phyloP scores from a whole-genome alignment of 1,140 invertebrate genomes.

The Pogonognathellus flavescens region DNA sequence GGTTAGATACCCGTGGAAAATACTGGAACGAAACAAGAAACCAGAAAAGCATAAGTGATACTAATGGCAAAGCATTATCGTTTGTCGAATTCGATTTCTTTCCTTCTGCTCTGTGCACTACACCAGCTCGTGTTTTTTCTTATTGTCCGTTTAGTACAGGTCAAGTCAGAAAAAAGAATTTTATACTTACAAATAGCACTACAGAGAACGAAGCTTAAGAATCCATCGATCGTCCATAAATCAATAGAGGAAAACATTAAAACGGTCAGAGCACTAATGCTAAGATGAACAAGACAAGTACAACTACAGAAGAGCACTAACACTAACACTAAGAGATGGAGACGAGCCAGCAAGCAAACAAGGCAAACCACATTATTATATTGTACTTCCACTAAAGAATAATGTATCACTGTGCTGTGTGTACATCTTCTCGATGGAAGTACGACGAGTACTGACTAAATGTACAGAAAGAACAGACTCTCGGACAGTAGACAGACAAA shows the following conservation, averaged over 20 bases:
- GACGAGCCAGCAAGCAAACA: slow-evolving; percentile 6
- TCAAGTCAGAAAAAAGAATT: too few species aligned
- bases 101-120: not conserved
- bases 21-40: not conserved
- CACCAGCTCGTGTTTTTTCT: too few species aligned
- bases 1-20: not conserved
- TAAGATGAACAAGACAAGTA: not conserved
- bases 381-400: too few species aligned
- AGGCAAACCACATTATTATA: not conserved
- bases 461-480: not conserved
- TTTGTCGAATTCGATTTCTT: not conserved
- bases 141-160: too few species aligned
- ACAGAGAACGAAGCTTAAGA: not conserved
- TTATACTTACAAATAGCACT: too few species aligned
- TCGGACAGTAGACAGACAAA: not conserved
- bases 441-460: too few species aligned
- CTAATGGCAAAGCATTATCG: not conserved
- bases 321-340: slow-evolving; percentile 25
- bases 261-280: not conserved
- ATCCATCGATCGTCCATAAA: slow-evolving; percentile 32
- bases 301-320: not conserved
- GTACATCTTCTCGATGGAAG: too few species aligned
- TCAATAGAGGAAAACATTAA: slow-evolving; percentile 23
- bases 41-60: not conserved
- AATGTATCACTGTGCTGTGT: too few species aligned